Evolutionary conservation across 2,113 vertebrate species (phyloP), one percentile per base, ranked within the genome.

Genomic region (Hippocampus mohnikei): DNA sequence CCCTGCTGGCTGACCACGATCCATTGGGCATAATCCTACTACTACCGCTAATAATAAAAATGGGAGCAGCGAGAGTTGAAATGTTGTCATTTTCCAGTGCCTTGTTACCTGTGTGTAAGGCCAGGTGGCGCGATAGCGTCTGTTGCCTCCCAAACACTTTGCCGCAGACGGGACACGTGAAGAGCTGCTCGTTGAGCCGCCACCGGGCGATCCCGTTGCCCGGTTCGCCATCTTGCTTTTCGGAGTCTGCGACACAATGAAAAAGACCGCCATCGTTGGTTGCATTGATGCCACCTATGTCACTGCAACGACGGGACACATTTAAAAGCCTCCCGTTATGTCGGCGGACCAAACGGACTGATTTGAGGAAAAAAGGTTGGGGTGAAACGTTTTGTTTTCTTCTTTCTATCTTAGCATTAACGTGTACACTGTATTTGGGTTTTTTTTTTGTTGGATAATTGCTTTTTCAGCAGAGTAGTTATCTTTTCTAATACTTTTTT

Each of bases 81-180:
- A 16, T 37, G n/a, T 68, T 20, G 21, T 3, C 3, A 56, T 56
- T 23, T 56, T 25, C 8, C 21, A 1, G 52, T 21, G 52, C 2
- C 5, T 5, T 6, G 87, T 94, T 88, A 99, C 96, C 96, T 93
- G 96, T 97, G 94, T 99, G 97, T 84, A 98, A 88, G 0, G 95
- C 96, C 81, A 99, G 94, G 80, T 99, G 97, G 73, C 96, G 94
- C 66, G 96, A 98, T 76, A 99, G 91, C 0, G 97, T 99, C 91
- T 98, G 96, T 87, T 99, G 97, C 69, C 96, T 90, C 60, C 97
- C 97, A 55, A 99, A 99, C 79, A 98, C 97, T 89, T 99, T 99
- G 72, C 97, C 95, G 83, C 97, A 99, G 72, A 99, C 91, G 0
- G 96, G 93, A 76, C 96, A 98, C 64, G 96, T 95, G 85, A 94